Conservation (phyloP, 2,888 invertebrate genomes). For the Sepioteuthis lessoniana region DNA sequence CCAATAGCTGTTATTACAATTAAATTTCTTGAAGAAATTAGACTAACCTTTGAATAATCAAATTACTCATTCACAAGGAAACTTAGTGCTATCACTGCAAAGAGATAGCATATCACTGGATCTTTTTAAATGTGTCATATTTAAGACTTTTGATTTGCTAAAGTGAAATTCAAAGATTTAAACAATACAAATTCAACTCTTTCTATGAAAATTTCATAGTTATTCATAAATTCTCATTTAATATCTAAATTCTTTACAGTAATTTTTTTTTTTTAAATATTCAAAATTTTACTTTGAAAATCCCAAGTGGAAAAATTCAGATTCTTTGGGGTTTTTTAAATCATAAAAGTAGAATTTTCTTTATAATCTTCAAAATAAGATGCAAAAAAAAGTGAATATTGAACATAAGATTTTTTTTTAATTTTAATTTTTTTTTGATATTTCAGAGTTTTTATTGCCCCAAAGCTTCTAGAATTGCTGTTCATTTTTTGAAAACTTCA, state of each 20-base stretch:
- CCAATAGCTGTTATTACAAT: too few species aligned
- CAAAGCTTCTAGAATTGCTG: background rate
- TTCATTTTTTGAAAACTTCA: background rate
- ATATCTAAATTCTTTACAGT: background rate
- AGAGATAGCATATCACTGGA: background rate
- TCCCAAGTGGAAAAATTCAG: background rate
- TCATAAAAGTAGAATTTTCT: background rate
- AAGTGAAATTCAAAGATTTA: background rate
- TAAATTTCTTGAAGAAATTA: too few species aligned
- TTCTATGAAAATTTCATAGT: background rate
- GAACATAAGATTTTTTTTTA: background rate
- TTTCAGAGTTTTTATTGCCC: background rate
- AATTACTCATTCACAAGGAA: too few species aligned
- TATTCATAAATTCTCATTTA: background rate
- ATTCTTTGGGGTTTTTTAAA: background rate
- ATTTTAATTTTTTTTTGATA: background rate
- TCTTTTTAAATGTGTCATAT: background rate
- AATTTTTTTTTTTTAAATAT: background rate
- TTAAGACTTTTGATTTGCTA: background rate
- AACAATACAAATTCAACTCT: background rate
- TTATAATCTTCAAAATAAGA: background rate
- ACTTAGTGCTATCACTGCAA: too few species aligned
- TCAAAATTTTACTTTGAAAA: background rate
- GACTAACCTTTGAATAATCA: too few species aligned
- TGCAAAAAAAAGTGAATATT: background rate